Evolutionary conservation across 1,140 invertebrate species (phyloP).

Genomic region (Hormaphis cornu): DNA sequence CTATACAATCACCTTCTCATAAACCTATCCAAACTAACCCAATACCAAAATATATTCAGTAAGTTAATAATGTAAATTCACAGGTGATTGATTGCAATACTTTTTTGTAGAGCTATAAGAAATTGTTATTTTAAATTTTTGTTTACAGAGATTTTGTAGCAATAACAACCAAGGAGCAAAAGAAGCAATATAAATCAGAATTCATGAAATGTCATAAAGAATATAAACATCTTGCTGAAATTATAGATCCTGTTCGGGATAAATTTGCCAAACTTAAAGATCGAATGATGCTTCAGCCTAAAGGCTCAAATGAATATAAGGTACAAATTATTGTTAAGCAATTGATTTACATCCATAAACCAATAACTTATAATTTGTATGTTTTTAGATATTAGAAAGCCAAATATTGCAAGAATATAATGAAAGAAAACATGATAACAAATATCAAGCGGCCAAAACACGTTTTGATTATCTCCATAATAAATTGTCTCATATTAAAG

Average conservation of each 20-base stretch:
- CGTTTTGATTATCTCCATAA: conserved; percentile 78
- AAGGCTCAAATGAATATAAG: conserved; percentile 47
- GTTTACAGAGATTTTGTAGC: conserved; percentile 63
- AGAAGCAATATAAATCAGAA: conserved; percentile 74
- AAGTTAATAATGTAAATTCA: background rate
- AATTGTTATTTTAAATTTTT: background rate
- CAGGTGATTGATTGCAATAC: background rate
- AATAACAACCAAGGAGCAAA: conserved; percentile 64
- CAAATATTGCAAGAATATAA: conserved; percentile 74
- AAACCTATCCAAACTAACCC: background rate
- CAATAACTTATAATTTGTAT: background rate
- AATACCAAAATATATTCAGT: conserved; percentile 32
- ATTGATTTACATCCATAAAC: background rate
- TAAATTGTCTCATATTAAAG: conserved; percentile 83
- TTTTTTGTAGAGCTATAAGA: background rate
- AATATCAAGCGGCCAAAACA: conserved; percentile 59
- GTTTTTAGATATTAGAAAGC: conserved; percentile 47
- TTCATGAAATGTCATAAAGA: conserved; percentile 77
- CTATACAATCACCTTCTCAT: background rate
- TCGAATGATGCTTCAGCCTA: conserved; percentile 45
- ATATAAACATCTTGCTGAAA: conserved; percentile 63
- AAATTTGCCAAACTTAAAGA: conserved; percentile 65
- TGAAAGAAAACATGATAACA: conserved; percentile 60
- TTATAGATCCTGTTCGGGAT: conserved; percentile 64
- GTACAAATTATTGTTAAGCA: conserved; percentile 40